Conservation (phyloP, 2,888 invertebrate genomes). For the Busseola fusca region DNA sequence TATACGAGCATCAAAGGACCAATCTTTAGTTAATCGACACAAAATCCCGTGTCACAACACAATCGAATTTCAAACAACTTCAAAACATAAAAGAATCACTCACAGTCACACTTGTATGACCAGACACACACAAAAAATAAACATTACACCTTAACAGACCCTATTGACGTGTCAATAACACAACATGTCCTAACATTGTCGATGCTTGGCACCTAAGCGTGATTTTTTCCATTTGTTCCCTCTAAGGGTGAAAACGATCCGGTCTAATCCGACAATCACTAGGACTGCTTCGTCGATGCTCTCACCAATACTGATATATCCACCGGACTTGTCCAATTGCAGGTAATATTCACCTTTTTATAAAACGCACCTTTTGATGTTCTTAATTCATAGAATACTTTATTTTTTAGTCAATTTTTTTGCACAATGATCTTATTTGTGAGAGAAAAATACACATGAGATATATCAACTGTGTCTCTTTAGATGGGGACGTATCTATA, state of each 20-base stretch:
- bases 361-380: slow-evolving; percentile 56
- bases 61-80: slow-evolving; percentile 9
- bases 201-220: slow-evolving; percentile 85
- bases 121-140: slow-evolving; percentile 29
- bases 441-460: neutral
- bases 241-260: slow-evolving; percentile 88
- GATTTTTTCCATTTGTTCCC: slow-evolving; percentile 83
- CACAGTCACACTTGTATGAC: slow-evolving; percentile 44
- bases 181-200: slow-evolving; percentile 71
- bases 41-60: slow-evolving; percentile 30
- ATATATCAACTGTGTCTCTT: neutral
- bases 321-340: slow-evolving; percentile 87
- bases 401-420: slow-evolving; percentile 55
- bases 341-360: slow-evolving; percentile 77
- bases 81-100: slow-evolving; percentile 37
- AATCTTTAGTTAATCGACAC: neutral
- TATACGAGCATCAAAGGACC: no score
- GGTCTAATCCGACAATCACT: slow-evolving; percentile 88
- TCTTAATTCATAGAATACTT: slow-evolving; percentile 67
- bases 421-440: neutral
- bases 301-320: slow-evolving; percentile 88
- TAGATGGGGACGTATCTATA: neutral
- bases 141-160: slow-evolving; percentile 38
- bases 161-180: slow-evolving; percentile 60
- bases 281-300: slow-evolving; percentile 88